phyloP scores from a whole-genome alignment of 2,888 invertebrate genomes.

The Ophion obscuratus region DNA sequence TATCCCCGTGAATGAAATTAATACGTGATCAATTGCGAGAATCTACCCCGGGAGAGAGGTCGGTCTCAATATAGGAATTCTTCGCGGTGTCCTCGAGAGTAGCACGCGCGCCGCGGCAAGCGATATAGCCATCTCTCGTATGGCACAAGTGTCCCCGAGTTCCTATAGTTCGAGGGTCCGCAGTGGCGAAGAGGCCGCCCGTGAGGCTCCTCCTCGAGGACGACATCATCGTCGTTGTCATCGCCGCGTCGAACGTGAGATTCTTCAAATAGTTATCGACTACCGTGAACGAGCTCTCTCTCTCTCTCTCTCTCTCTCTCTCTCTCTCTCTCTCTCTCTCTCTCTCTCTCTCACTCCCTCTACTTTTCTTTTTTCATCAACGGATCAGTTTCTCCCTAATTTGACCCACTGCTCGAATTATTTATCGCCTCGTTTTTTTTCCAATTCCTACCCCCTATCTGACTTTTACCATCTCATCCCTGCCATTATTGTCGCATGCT shows the following conservation, averaged over 20 bases:
- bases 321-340: not conserved
- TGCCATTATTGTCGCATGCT: not conserved
- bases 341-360: not conserved
- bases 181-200: constrained; percentile 12
- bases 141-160: constrained; percentile 33
- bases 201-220: constrained; percentile 35
- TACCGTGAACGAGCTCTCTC: constrained; percentile 42
- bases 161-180: constrained; percentile 28
- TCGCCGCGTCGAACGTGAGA: constrained; percentile 63
- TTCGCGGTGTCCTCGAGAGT: constrained; percentile 72
- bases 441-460: not conserved
- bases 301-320: constrained; percentile 8
- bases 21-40: constrained; percentile 75
- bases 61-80: constrained; percentile 78
- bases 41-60: constrained; percentile 51
- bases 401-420: constrained; percentile 3
- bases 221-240: constrained; percentile 59
- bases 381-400: not conserved
- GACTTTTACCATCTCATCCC: not conserved
- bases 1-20: constrained; percentile 68
- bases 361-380: not conserved
- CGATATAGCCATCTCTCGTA: constrained; percentile 10
- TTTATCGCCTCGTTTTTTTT: not conserved
- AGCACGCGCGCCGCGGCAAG: constrained; percentile 1
- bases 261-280: constrained; percentile 71